Evolutionary conservation across 2,113 vertebrate species (phyloP), one percentile per base, ranked within the genome.

Genomic region (Willisornis vidua): DNA sequence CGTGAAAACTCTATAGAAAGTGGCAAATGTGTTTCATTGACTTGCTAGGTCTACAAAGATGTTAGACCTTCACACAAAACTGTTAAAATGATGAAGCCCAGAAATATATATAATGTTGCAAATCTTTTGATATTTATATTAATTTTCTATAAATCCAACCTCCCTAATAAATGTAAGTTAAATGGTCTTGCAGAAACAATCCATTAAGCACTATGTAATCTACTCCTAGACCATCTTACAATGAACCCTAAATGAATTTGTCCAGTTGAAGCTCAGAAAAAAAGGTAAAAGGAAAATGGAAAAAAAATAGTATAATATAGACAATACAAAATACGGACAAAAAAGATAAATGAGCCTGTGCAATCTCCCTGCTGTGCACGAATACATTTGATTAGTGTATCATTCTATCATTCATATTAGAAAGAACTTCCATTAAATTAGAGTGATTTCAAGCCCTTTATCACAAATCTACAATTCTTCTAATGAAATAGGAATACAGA

Each of bases 351-450:
- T 65, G 87, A 94, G 76, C 83, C 65, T 74, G 35, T 90, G 74
- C 90, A 78, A 94, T 94, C 68, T 93, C 87, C 91, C 83, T 83
- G 94, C 70, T 80, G 55, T 81, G 63, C 59, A 58, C 73, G 94
- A 94, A 84, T 91, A 79, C 48, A 94, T 97, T 96, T 87, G 85
- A 94, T 97, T 94, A 96, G 91, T 87, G 66, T 95, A 96, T 68
- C 26, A 72, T 81, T 85, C 62, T 96, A 71, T 90, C 86, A 88
- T 79, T 93, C 57, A 48, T 92, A 84, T 78, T 71, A 89, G 58
- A 87, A 73, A 95, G 65, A 72, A 51, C 73, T 74, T 95, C 85
- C 85, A 96, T 97, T 97, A 88, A 94, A 94, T 96, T 88, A 96
- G 23, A 91, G 62, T 70, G 88, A 92, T 92, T 97, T 97, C 73